Percentiles rank a stretch among this genome's conserved stretches.
These are phyloP conservation scores for Helogale parvula DNA, from an alignment of 2,113 vertebrate genomes.

Conservation along the genomic window DNA sequence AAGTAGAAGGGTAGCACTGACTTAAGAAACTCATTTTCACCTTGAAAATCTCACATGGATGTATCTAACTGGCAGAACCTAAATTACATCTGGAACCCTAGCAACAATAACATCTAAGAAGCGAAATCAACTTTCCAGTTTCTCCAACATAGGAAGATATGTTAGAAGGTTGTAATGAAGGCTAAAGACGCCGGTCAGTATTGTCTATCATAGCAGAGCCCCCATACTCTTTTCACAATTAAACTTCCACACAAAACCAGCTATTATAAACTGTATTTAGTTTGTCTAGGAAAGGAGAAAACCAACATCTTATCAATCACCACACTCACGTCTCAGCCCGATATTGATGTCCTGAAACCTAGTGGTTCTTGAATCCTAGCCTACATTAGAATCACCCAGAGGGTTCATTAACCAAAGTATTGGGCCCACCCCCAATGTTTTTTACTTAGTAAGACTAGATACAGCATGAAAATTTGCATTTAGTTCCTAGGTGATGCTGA, in stretches of 20 bases:
- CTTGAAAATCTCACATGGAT: neutral
- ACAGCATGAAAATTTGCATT: neutral
- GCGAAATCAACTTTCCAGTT: neutral
- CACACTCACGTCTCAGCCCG: neutral
- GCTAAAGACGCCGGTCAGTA: neutral
- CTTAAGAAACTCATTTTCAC: neutral
- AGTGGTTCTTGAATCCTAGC: neutral
- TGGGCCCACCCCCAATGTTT: neutral
- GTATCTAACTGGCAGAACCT: neutral
- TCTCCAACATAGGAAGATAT: neutral
- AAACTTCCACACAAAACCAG: neutral
- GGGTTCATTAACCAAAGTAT: neutral
- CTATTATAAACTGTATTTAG: neutral
- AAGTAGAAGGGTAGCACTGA: neutral
- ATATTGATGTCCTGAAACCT: neutral
- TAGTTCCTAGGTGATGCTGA: neutral
- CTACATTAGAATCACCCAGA: neutral
- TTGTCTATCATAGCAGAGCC: neutral
- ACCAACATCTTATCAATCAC: neutral
- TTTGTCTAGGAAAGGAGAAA: neutral
- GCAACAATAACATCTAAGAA: neutral
- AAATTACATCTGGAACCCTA: neutral
- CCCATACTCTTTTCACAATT: neutral
- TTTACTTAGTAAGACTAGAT: neutral
- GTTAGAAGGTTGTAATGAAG: neutral